Percentiles rank a stretch among this genome's conserved stretches.
Conservation (phyloP, 2,888 invertebrate species). For the Trissonchulus latispiculum region DNA sequence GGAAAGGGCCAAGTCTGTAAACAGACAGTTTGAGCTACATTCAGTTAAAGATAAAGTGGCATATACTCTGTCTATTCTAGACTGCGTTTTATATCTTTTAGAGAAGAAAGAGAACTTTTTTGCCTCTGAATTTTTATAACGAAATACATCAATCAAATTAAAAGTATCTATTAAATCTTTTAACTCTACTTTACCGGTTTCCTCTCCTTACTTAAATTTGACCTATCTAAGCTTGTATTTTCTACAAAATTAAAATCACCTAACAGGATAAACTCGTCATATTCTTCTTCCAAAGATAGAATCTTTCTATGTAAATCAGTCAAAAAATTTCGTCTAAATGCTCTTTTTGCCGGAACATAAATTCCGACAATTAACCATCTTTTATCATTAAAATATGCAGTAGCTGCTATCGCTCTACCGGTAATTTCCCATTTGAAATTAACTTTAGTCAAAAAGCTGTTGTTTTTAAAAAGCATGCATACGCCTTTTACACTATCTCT, state of each 20-base stretch:
- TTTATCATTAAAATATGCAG: background rate
- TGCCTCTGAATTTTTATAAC: too few relatives aligned
- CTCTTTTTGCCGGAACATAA: background rate
- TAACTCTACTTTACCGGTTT: background rate
- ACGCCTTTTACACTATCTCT: too few relatives aligned
- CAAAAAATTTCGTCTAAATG: background rate
- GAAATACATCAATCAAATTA: background rate
- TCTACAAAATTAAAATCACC: constrained; percentile 12
- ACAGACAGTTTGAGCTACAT: too few relatives aligned
- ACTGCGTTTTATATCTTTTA: background rate
- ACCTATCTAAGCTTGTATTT: background rate
- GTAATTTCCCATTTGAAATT: constrained; percentile 6
- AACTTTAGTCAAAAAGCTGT: too few relatives aligned
- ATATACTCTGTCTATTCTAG: constrained; percentile 9
- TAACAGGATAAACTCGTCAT: too few relatives aligned
- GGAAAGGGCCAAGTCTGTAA: too few relatives aligned
- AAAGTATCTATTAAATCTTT: background rate
- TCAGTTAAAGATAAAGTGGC: too few relatives aligned
- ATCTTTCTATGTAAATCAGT: too few relatives aligned
- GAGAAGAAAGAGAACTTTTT: background rate
- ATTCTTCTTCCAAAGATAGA: too few relatives aligned
- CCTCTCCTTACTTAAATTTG: background rate
- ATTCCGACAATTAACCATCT: too few relatives aligned
- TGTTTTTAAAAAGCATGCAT: too few relatives aligned
- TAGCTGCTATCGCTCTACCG: background rate